Conservation (phyloP, 2,888 invertebrate genomes). For the Drosophila meridionalis region DNA sequence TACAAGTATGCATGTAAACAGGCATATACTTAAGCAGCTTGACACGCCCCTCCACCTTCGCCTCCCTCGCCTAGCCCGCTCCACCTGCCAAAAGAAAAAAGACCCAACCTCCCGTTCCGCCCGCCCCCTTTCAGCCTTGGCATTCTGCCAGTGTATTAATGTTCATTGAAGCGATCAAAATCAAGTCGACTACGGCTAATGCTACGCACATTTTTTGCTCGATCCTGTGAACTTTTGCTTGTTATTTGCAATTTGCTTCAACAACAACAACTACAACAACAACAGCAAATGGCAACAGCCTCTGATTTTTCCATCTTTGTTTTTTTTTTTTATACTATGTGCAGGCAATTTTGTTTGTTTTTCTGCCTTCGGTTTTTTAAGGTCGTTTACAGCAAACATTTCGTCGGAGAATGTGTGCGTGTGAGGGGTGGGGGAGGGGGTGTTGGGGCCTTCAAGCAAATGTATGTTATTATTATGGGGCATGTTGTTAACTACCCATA, state of each 20-base stretch:
- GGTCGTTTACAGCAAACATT: constrained; percentile 80
- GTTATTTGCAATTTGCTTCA: constrained; percentile 78
- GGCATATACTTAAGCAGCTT: constrained; percentile 73
- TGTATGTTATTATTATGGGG: constrained; percentile 80
- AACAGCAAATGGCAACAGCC: constrained; percentile 34
- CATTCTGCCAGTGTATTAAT: constrained; percentile 69
- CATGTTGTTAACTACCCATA: constrained; percentile 81
- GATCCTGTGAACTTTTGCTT: constrained; percentile 71
- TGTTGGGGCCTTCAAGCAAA: constrained; percentile 41
- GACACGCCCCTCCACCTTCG: constrained; percentile 21
- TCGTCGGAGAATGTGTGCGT: constrained; percentile 25
- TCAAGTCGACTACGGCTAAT: constrained; percentile 81
- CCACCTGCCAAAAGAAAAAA: constrained; percentile 13
- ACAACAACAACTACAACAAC: constrained; percentile 45
- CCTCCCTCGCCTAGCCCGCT: background rate
- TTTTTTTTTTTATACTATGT: constrained; percentile 47
- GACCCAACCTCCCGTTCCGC: background rate
- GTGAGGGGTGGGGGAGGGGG: background rate
- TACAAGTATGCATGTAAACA: constrained; percentile 80
- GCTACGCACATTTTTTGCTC: constrained; percentile 71
- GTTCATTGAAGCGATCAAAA: constrained; percentile 81
- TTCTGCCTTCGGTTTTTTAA: constrained; percentile 71
- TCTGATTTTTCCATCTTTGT: constrained; percentile 55
- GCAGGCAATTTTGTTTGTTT: constrained; percentile 71
- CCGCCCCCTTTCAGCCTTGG: constrained; percentile 1